These are phyloP conservation scores for Cephus pygmeus DNA, from an alignment of 2,888 invertebrate genomes.

Conservation along the genomic window DNA sequence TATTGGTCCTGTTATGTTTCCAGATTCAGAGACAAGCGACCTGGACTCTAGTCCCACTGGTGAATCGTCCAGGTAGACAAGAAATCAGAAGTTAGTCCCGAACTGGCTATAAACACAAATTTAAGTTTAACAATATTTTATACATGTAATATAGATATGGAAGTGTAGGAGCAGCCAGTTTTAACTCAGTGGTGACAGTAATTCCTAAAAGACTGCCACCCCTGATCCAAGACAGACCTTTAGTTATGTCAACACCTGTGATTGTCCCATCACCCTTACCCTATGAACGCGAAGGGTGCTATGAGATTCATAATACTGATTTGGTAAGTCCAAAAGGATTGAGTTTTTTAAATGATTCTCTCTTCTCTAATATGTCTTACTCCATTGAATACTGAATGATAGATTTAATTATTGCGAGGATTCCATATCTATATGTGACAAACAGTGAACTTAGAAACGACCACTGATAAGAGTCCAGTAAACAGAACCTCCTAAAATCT, in stretches of 20 bases:
- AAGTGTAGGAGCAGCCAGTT: constrained; percentile 38
- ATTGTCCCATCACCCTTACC: constrained; percentile 25
- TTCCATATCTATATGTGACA: background rate
- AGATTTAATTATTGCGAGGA: background rate
- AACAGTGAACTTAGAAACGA: background rate
- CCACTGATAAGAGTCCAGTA: background rate
- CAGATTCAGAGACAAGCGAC: constrained; percentile 58
- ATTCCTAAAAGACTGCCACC: constrained; percentile 42
- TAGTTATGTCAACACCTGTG: constrained; percentile 22
- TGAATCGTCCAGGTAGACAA: constrained; percentile 38
- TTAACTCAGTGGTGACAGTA: constrained; percentile 35
- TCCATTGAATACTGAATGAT: background rate
- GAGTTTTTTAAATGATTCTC: background rate
- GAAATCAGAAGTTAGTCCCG: background rate
- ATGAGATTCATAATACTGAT: constrained; percentile 41
- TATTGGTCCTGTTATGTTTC: constrained; percentile 49
- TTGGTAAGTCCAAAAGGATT: constrained; percentile 35
- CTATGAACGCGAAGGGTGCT: constrained; percentile 38
- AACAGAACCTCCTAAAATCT: background rate
- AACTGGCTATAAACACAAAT: constrained; percentile 10
- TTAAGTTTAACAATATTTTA: background rate
- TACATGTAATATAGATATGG: constrained; percentile 39
- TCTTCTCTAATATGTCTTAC: background rate
- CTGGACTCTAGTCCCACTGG: constrained; percentile 41
- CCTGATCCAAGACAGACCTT: constrained; percentile 28